phyloP scores from a whole-genome alignment of 1,140 invertebrate species.

The Hyles euphorbiae region DNA sequence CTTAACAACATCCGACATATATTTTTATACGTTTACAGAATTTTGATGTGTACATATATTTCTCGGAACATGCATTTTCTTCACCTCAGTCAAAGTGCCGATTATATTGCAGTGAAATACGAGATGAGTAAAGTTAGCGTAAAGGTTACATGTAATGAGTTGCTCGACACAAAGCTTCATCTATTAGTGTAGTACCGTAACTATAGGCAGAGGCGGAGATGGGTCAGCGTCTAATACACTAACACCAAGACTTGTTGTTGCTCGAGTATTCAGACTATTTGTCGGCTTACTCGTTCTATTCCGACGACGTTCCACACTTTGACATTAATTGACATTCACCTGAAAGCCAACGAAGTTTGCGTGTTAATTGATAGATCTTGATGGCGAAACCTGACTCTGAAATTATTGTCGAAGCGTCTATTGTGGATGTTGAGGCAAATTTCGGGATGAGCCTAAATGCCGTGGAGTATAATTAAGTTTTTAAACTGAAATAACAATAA shows the following conservation, averaged over 20 bases:
- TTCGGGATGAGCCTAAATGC: background rate
- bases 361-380: constrained; percentile 60
- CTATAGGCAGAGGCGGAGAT: no score
- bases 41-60: no score
- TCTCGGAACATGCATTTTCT: no score
- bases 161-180: no score
- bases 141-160: no score
- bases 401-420: constrained; percentile 10
- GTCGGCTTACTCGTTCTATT: constrained; percentile 7
- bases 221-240: no score
- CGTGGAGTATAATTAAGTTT: background rate
- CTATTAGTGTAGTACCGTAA: no score
- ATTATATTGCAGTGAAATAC: no score
- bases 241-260: constrained; percentile 14
- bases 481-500: constrained; percentile 3
- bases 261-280: constrained; percentile 7
- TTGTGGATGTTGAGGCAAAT: background rate
- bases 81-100: no score
- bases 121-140: no score
- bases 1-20: no score
- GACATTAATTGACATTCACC: constrained; percentile 57
- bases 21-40: no score
- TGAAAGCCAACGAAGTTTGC: constrained; percentile 53
- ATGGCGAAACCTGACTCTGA: constrained; percentile 24
- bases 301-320: constrained; percentile 27